Evolutionary conservation across 1,140 invertebrate genomes (phyloP), one percentile per base, ranked within the genome.

Genomic region (Solenopsis fugax): DNA sequence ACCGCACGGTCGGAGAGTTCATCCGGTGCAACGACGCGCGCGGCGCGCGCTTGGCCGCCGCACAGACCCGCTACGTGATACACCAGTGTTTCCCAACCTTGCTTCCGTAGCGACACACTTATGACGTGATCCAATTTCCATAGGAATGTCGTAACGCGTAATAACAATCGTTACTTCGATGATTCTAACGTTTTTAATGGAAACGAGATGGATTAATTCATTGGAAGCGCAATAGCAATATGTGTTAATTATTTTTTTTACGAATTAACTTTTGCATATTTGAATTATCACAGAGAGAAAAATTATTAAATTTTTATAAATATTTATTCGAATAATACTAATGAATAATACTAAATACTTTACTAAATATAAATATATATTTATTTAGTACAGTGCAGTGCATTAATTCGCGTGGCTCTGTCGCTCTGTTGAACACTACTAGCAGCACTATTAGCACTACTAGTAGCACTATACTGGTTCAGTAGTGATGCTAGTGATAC

Each of bases 11-110:
- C 85, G 52, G 69, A 71, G 77, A 76, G 86, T 56, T 76, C 85
- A 71, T 82, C 81, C 77, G 78, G 62, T 54, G 71, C 65, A 85
- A 58, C 85, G 86, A 58, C 72, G 71, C 81, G 29, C 29, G 60
- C 85, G 58, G 71, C 81, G 29, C 29, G 60, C 85, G 58, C 71
- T 86, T 41, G 29, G 54, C 16, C 60, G 48, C 50, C 82, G 48
- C 60, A 41, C 16, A 64, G 56, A 48, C 62, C 75, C 64, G 71
- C 84, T 67, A 73, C 52, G 29, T 65, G 60, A 73, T 84, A 71
- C 29, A 65, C 58, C 67, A 73, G 71, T 65, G 86, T 56, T 82
- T 84, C 75, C 64, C 72, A 71, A 58, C 52, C 18, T 82, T 54
- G 86, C 45, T 65, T 87, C 60, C 73, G 48, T 13, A 24, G 18